A percentile compares a stretch with the other conserved stretches of the same genome.
Conservation (phyloP, 2,888 invertebrate genomes). For the Caenorhabditis sulstoni region DNA sequence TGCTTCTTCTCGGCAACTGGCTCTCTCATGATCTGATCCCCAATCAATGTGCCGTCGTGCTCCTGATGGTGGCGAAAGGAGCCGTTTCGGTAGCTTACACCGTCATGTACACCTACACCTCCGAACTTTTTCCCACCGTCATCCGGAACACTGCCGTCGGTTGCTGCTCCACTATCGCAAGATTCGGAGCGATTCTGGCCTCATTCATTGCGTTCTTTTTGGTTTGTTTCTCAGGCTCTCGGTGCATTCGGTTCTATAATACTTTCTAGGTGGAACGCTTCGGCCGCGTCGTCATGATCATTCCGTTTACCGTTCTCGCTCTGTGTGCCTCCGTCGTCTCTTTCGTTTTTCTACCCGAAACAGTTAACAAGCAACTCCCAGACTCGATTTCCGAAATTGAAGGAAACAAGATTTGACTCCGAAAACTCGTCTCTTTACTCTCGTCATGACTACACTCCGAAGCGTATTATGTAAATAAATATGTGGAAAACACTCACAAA, state of each 20-base stretch:
- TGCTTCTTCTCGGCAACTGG: slow-evolving; percentile 64
- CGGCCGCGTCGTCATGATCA: slow-evolving; percentile 73
- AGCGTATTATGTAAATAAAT: slow-evolving; percentile 28
- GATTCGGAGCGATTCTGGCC: slow-evolving; percentile 90
- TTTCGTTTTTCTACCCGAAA: slow-evolving; percentile 77
- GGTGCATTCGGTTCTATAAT: not conserved
- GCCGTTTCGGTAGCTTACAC: slow-evolving; percentile 90
- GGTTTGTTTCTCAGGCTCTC: slow-evolving; percentile 55
- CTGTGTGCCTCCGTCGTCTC: slow-evolving; percentile 72
- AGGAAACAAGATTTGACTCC: slow-evolving; percentile 60
- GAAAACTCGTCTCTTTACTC: slow-evolving; percentile 12
- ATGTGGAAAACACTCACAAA: slow-evolving; percentile 77
- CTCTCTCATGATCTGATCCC: slow-evolving; percentile 55
- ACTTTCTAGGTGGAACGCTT: slow-evolving; percentile 70
- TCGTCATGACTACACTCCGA: slow-evolving; percentile 38
- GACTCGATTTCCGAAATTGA: slow-evolving; percentile 77
- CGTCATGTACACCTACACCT: slow-evolving; percentile 90
- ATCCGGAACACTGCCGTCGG: slow-evolving; percentile 91
- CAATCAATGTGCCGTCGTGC: slow-evolving; percentile 68
- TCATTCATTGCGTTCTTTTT: slow-evolving; percentile 86
- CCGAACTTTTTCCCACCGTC: slow-evolving; percentile 92
- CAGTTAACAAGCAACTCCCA: slow-evolving; percentile 72
- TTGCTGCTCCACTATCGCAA: slow-evolving; percentile 89
- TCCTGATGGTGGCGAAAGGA: slow-evolving; percentile 88
- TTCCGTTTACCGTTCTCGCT: slow-evolving; percentile 76